Evolutionary conservation across 1,140 invertebrate species (phyloP).

Genomic region (Probaryconus sp.): DNA sequence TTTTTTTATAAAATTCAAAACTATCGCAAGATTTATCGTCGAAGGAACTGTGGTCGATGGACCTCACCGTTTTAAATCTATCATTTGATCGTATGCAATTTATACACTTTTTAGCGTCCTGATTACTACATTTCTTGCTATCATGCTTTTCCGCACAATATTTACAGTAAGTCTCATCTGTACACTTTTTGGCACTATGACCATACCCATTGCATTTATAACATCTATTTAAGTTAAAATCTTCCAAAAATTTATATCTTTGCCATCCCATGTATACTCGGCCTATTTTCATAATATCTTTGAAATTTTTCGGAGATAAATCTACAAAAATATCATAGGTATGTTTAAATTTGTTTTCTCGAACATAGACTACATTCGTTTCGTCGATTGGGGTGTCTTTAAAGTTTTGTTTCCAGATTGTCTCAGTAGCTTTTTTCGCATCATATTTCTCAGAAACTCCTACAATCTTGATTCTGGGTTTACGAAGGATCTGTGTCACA

Average conservation of each 20-base stretch:
- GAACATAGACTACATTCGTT: not conserved
- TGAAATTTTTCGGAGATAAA: not conserved
- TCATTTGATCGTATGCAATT: slow-evolving; percentile 6
- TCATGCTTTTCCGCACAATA: slow-evolving; percentile 17
- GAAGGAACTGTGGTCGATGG: slow-evolving; percentile 3
- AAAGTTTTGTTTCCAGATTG: slow-evolving; percentile 14
- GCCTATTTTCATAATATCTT: not conserved
- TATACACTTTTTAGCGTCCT: not conserved
- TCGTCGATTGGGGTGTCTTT: not conserved
- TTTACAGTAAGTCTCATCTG: not conserved
- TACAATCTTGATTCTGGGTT: slow-evolving; percentile 18
- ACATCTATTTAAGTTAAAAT: slow-evolving; percentile 16
- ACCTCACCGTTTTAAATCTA: not conserved
- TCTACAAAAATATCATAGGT: slow-evolving; percentile 12
- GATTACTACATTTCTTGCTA: not conserved
- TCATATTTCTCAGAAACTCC: slow-evolving; percentile 10
- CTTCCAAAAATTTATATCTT: slow-evolving; percentile 19
- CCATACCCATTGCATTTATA: slow-evolving; percentile 23
- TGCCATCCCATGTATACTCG: slow-evolving; percentile 21
- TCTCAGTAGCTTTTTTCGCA: not conserved
- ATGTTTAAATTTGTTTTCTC: not conserved
- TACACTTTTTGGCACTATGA: slow-evolving; percentile 16
- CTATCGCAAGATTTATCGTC: not conserved
- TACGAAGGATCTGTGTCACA: not conserved
- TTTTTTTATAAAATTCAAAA: slow-evolving; percentile 5